phyloP scores from a whole-genome alignment of 1,140 invertebrate species.

The Glomeris maerens region DNA sequence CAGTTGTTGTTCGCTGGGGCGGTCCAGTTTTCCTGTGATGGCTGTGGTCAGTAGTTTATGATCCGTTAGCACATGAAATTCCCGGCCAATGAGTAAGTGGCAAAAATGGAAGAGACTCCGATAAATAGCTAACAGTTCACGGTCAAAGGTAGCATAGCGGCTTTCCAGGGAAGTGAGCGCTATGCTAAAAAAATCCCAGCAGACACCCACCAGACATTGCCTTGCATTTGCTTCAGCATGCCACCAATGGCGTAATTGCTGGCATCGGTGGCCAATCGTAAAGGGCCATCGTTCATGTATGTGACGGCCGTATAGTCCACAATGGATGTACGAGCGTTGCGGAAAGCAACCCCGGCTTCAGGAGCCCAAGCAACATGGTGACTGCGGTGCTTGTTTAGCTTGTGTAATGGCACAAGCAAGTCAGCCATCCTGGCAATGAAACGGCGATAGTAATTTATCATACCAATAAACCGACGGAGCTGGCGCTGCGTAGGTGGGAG shows the following conservation, averaged over 20 bases:
- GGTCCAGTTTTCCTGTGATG: too few species aligned
- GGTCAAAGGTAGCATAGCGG: not conserved
- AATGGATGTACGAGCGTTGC: not conserved
- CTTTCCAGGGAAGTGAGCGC: not conserved
- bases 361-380: not conserved
- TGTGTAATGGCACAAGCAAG: too few species aligned
- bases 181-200: conserved; percentile 6
- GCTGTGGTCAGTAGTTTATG: too few species aligned
- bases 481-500: too few species aligned
- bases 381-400: too few species aligned
- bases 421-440: too few species aligned
- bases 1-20: not conserved
- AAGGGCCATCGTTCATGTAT: too few species aligned
- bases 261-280: too few species aligned
- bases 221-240: not conserved
- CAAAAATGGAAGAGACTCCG: not conserved
- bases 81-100: not conserved
- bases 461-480: not conserved
- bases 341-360: too few species aligned
- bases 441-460: conserved; percentile 5
- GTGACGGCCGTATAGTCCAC: too few species aligned
- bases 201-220: not conserved
- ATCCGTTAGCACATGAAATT: too few species aligned
- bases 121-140: conserved; percentile 1
- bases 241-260: too few species aligned